phyloP scores from a whole-genome alignment of 2,888 invertebrate genomes.

The Machimus rusticus region DNA sequence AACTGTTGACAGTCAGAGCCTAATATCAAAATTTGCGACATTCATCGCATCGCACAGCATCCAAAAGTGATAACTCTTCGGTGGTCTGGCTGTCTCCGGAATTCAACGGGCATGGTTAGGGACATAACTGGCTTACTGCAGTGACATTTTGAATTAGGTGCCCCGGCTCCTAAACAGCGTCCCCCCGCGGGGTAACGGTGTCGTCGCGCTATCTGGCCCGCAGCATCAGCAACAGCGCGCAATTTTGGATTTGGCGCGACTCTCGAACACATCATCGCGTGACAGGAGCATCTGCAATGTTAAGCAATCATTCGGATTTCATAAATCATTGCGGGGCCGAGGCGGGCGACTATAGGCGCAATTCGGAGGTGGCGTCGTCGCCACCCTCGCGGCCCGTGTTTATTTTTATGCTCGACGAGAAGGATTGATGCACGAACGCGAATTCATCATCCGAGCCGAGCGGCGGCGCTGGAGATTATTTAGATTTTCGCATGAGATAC shows the following conservation, averaged over 20 bases:
- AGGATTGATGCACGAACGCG: conserved; percentile 6
- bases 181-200: neutral
- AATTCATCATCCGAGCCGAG: neutral
- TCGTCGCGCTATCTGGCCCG: neutral
- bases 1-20: conserved; percentile 2
- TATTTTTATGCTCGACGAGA: neutral
- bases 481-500: conserved; percentile 11
- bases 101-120: neutral
- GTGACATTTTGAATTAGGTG: neutral
- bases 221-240: conserved; percentile 6
- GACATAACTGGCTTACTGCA: conserved; percentile 18
- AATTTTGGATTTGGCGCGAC: neutral
- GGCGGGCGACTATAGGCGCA: neutral
- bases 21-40: conserved; percentile 7
- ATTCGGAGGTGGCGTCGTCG: neutral
- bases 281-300: conserved; percentile 33
- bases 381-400: neutral
- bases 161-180: neutral
- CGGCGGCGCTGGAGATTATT: neutral
- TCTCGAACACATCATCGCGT: conserved; percentile 21
- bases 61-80: neutral
- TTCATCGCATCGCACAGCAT: neutral
- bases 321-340: conserved; percentile 1
- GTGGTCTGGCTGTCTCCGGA: neutral
- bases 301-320: conserved; percentile 30